Evolutionary conservation across 2,888 invertebrate genomes (phyloP).

Genomic region (Zonitis immaculata): DNA sequence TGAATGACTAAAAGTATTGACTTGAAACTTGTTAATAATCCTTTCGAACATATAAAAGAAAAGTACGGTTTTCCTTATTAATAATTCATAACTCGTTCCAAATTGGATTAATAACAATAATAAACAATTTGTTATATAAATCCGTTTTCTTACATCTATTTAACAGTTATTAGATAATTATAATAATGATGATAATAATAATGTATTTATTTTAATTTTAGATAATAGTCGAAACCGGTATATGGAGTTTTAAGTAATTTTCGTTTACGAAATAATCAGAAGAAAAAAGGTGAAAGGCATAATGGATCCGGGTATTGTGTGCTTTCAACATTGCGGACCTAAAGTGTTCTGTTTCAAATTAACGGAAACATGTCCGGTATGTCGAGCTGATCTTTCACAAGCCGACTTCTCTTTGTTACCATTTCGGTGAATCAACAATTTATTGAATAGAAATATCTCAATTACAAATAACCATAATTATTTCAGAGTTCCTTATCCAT

Average conservation of each 20-base stretch:
- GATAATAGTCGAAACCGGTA: neutral
- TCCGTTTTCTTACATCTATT: no score
- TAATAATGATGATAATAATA: no score
- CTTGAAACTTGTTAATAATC: neutral
- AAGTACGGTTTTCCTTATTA: neutral
- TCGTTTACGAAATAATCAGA: neutral
- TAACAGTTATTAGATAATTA: no score
- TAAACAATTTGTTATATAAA: no score
- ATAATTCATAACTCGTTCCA: neutral
- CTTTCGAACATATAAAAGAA: neutral
- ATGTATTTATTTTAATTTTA: no score
- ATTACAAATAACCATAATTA: no score
- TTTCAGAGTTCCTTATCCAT: constrained; percentile 84
- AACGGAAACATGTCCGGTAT: constrained; percentile 74
- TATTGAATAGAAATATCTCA: no score
- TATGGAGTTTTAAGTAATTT: neutral
- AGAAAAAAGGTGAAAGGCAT: neutral
- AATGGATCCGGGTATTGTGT: constrained; percentile 78
- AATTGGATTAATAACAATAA: neutral
- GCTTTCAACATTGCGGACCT: constrained; percentile 84
- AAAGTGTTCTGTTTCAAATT: constrained; percentile 78
- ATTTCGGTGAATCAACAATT: constrained; percentile 56
- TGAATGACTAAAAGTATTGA: neutral
- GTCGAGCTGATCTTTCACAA: constrained; percentile 58
- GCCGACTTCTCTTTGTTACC: constrained; percentile 63